Percentiles rank a stretch among this genome's conserved stretches.
These are phyloP conservation scores for Pelvicachromis taeniatus DNA, from an alignment of 2,113 vertebrate genomes.

Conservation along the genomic window DNA sequence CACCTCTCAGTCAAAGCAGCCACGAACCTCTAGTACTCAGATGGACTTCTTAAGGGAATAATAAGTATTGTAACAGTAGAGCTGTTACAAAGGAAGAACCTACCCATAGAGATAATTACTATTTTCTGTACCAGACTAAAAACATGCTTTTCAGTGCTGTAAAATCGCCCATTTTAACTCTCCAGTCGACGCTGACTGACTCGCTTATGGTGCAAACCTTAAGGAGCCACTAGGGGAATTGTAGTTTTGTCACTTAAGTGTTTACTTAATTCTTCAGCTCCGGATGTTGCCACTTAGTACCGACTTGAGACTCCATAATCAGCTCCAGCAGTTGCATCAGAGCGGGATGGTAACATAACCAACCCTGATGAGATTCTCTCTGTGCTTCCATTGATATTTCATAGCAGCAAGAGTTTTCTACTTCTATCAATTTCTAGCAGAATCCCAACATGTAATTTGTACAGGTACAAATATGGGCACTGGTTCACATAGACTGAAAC, in stretches of 20 bases:
- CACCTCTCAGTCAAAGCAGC: background rate
- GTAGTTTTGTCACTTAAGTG: background rate
- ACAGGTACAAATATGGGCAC: background rate
- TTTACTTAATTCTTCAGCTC: background rate
- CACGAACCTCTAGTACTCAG: background rate
- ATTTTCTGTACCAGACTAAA: background rate
- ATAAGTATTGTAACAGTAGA: background rate
- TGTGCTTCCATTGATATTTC: background rate
- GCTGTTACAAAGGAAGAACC: background rate
- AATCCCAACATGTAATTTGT: background rate
- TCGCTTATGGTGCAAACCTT: background rate
- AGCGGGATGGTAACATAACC: background rate
- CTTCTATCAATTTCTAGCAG: background rate
- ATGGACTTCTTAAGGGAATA: background rate
- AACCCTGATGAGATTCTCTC: background rate
- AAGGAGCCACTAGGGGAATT: background rate
- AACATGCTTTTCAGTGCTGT: background rate
- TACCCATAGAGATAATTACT: background rate
- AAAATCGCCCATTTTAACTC: background rate
- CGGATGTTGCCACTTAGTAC: background rate
- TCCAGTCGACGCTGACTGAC: background rate
- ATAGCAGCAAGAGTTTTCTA: background rate
- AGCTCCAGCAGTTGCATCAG: background rate
- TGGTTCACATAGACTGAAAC: background rate
- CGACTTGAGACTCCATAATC: background rate